Evolutionary conservation across 2,888 invertebrate genomes (phyloP), one percentile per base, ranked within the genome.

Genomic region (Oligia fasciuncula): DNA sequence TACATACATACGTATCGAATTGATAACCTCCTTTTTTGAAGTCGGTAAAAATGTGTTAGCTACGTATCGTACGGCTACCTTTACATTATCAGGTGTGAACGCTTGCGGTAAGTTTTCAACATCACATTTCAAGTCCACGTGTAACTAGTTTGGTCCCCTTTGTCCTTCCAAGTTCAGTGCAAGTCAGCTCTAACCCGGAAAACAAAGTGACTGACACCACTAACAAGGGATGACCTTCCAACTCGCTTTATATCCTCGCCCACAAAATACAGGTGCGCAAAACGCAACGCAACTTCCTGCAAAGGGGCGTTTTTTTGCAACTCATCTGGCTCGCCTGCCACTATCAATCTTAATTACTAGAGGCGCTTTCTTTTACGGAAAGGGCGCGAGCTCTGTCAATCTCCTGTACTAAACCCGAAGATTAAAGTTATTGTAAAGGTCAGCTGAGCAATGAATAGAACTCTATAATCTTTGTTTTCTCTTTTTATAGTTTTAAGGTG

Each of bases 311-410:
- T 85, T 84, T 89, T 86, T 80, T 87, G 89, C 92, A 89, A 89
- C 89, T 92, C 91, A 91, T 89, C 90, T 84, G 77, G 78, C 86
- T 82, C 86, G 82, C 87, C 88, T 86, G 89, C 87, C 90, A 77
- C 84, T 86, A 92, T 92, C 91, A 92, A 91, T 91, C 91, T 90
- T 89, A 91, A 92, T 92, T 92, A 92, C 84, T 71, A 73, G 54
- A 65, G 65, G 68, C 71, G 70, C 43, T 77, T 77, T 81, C 77
- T 83, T 81, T 87, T 29, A 77, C 71, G 77, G 73, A 82, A 85
- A 81, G 67, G 82, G 77, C 69, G 89, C 70, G 78, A 87, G 78
- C 46, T 87, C 84, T 87, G 85, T 84, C 89, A 83, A 84, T 87
- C 83, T 84, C 62, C 67, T 83, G 76, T 79, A 77, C 75, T 75